Conservation (phyloP, 2,888 invertebrate species). For the Cheilosia scutellata region DNA sequence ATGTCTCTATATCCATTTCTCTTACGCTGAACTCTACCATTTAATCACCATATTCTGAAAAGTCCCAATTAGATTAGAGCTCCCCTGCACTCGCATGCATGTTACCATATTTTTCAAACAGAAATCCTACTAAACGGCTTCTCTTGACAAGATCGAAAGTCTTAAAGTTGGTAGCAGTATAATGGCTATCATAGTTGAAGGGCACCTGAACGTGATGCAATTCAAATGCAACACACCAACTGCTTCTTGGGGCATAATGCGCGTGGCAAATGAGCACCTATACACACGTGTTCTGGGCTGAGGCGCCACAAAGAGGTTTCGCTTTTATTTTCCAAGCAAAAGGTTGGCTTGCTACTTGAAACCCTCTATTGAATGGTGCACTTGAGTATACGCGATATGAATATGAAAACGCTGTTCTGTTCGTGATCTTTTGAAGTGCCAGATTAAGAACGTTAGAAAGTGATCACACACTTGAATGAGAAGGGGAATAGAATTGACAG, state of each 20-base stretch:
- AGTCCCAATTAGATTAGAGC: too few species aligned
- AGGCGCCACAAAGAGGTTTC: slow-evolving; percentile 37
- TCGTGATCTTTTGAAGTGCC: slow-evolving; percentile 25
- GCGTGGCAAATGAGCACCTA: slow-evolving; percentile 28
- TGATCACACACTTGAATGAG: slow-evolving; percentile 2
- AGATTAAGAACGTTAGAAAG: slow-evolving; percentile 31
- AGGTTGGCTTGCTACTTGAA: slow-evolving; percentile 8
- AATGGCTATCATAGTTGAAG: slow-evolving; percentile 7
- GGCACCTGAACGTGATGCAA: slow-evolving; percentile 47
- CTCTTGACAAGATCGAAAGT: slow-evolving; percentile 44
- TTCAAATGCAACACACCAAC: slow-evolving; percentile 49
- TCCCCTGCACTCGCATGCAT: too few species aligned
- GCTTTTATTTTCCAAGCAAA: slow-evolving; percentile 30
- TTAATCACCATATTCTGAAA: too few species aligned
- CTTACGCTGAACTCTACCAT: too few species aligned
- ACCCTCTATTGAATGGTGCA: slow-evolving; percentile 7
- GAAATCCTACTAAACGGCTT: too few species aligned
- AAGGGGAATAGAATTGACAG: slow-evolving; percentile 7
- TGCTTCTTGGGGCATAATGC: slow-evolving; percentile 30
- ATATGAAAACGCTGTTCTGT: slow-evolving; percentile 3
- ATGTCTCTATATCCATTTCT: too few species aligned
- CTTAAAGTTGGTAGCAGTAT: background rate
- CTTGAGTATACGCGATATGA: slow-evolving; percentile 27
- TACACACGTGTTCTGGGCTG: slow-evolving; percentile 13
- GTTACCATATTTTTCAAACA: too few species aligned